Conservation (phyloP, 1,140 invertebrate species). For the Neuroterus valhalla region DNA sequence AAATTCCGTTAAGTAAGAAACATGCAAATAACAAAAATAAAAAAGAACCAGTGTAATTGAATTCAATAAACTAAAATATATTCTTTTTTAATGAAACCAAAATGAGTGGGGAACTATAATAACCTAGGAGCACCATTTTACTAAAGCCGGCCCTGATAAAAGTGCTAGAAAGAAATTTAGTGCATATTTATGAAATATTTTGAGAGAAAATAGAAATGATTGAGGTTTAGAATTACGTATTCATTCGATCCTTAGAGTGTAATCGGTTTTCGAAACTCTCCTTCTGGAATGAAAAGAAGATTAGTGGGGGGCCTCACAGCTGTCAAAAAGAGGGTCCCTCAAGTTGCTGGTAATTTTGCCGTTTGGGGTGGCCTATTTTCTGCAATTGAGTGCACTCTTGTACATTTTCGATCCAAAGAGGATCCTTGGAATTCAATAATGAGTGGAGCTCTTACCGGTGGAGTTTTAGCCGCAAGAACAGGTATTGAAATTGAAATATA, state of each 20-base stretch:
- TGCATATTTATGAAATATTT: neutral
- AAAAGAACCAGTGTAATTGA: no score
- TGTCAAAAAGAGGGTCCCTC: slow-evolving; percentile 42
- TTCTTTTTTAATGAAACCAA: no score
- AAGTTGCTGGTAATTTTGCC: slow-evolving; percentile 49
- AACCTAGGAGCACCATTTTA: no score
- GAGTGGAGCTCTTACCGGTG: slow-evolving; percentile 47
- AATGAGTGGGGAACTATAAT: no score
- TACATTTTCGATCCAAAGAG: slow-evolving; percentile 42
- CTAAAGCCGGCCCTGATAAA: no score
- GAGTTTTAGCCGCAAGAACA: slow-evolving; percentile 45
- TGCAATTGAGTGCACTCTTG: slow-evolving; percentile 48
- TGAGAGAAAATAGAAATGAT: neutral
- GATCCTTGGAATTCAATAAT: slow-evolving; percentile 51
- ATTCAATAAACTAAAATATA: no score
- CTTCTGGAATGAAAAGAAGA: slow-evolving; percentile 41
- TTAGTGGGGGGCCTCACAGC: slow-evolving; percentile 37
- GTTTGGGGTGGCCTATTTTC: slow-evolving; percentile 54
- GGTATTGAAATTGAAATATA: neutral
- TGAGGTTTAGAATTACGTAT: slow-evolving; percentile 10
- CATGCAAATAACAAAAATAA: no score
- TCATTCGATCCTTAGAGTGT: slow-evolving; percentile 37
- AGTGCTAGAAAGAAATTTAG: neutral
- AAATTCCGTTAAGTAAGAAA: no score
- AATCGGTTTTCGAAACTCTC: slow-evolving; percentile 49